A percentile compares a stretch with the other conserved stretches of the same genome.
Conservation (phyloP, 2,113 vertebrate species). For the Madoqua kirkii region DNA sequence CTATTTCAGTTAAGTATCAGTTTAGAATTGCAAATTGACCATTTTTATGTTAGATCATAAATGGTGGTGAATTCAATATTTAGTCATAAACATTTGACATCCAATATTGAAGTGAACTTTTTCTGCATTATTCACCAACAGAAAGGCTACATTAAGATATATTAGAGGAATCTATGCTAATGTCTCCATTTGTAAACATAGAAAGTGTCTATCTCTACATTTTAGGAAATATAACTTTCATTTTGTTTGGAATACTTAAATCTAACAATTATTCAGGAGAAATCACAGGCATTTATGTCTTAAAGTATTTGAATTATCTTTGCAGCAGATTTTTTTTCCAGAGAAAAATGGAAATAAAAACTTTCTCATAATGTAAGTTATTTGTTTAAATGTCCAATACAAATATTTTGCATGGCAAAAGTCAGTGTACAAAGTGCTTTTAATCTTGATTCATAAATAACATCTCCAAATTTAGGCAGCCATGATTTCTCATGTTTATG, state of each 20-base stretch:
- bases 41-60: background rate
- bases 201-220: background rate
- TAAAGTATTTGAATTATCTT: constrained; percentile 48
- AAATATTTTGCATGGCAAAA: constrained; percentile 68
- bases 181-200: background rate
- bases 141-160: background rate
- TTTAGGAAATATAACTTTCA: background rate
- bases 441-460: constrained; percentile 59
- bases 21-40: background rate
- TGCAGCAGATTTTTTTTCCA: background rate
- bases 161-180: background rate
- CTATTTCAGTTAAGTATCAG: background rate
- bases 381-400: constrained; percentile 56
- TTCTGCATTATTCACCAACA: background rate
- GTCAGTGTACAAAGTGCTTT: constrained; percentile 45
- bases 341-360: constrained; percentile 45
- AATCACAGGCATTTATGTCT: background rate
- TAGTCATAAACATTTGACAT: background rate
- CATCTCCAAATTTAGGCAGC: constrained; percentile 60
- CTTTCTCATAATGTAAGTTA: constrained; percentile 54
- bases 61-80: background rate
- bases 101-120: background rate
- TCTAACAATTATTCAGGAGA: background rate
- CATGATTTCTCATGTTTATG: constrained; percentile 40
- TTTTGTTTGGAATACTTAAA: background rate